Percentiles rank a stretch among this genome's conserved stretches.
These are phyloP conservation scores for Teleopsis dalmanni DNA, from an alignment of 1,140 invertebrate species.

Conservation along the genomic window DNA sequence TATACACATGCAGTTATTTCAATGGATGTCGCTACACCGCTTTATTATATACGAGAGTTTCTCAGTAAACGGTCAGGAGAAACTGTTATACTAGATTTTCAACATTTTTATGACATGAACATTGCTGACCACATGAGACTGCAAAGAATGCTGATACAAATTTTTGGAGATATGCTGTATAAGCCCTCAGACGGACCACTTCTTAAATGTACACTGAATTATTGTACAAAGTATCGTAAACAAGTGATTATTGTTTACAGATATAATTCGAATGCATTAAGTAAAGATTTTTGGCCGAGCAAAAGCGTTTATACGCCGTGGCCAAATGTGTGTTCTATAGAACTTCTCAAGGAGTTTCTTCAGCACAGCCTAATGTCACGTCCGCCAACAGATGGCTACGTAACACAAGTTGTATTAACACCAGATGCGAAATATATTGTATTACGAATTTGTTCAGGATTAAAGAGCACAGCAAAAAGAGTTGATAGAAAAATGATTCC, in stretches of 20 bases:
- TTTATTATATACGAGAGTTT: conserved; percentile 60
- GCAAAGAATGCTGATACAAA: conserved; percentile 52
- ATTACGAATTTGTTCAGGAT: conserved; percentile 27
- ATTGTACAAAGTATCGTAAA: conserved; percentile 16
- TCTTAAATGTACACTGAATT: conserved; percentile 19
- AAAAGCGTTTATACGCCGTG: conserved; percentile 66
- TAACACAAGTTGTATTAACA: conserved; percentile 72
- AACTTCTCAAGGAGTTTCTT: conserved; percentile 56
- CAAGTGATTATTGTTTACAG: conserved; percentile 31
- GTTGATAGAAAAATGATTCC: conserved; percentile 49
- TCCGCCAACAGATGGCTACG: conserved; percentile 53
- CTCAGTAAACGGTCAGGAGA: conserved; percentile 60
- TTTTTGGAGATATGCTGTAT: conserved; percentile 55
- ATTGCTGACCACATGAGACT: conserved; percentile 55
- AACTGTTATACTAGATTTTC: conserved; percentile 72
- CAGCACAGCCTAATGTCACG: conserved; percentile 49
- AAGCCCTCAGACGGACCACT: conserved; percentile 23
- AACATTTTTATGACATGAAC: conserved; percentile 74
- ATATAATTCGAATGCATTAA: conserved; percentile 20
- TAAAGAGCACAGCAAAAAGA: conserved; percentile 45
- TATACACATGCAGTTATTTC: conserved; percentile 73
- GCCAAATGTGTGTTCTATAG: conserved; percentile 60
- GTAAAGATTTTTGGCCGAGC: conserved; percentile 53
- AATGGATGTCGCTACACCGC: conserved; percentile 52
- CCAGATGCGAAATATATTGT: conserved; percentile 52